A percentile compares a stretch with the other conserved stretches of the same genome.
Conservation (phyloP, 2,113 vertebrate species). For the Muntiacus reevesi region DNA sequence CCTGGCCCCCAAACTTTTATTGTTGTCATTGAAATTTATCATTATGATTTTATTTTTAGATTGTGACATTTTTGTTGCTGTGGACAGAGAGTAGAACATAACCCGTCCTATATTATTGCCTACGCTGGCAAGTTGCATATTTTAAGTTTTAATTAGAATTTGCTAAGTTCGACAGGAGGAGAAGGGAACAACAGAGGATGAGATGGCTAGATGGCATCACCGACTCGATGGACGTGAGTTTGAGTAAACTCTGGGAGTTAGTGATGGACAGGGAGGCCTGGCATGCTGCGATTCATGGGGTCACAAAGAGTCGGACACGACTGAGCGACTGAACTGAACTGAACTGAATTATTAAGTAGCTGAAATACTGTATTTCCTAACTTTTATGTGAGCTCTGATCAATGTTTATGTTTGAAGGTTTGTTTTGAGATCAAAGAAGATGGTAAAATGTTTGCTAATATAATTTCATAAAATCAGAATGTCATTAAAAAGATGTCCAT, state of each 20-base stretch:
- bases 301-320: too few relatives aligned
- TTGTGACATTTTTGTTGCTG: background rate
- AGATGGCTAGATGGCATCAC: too few relatives aligned
- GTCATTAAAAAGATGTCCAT: background rate
- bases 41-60: slow-evolving; percentile 27
- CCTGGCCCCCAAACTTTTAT: background rate
- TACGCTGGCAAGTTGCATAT: background rate
- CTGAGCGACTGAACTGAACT: too few relatives aligned
- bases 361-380: background rate
- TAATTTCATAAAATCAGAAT: background rate
- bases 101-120: background rate
- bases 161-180: background rate
- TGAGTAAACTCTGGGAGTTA: too few relatives aligned
- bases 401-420: background rate
- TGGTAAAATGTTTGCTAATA: background rate
- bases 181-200: too few relatives aligned
- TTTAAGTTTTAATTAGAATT: background rate
- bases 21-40: background rate
- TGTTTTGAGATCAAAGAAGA: background rate
- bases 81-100: background rate
- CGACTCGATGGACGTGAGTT: too few relatives aligned
- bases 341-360: background rate
- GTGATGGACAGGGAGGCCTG: too few relatives aligned
- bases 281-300: too few relatives aligned
- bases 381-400: background rate